A percentile compares a stretch with the other conserved stretches of the same genome.
These are phyloP conservation scores for Brevimyrus niger DNA, from an alignment of 2,113 vertebrate species.

Conservation along the genomic window DNA sequence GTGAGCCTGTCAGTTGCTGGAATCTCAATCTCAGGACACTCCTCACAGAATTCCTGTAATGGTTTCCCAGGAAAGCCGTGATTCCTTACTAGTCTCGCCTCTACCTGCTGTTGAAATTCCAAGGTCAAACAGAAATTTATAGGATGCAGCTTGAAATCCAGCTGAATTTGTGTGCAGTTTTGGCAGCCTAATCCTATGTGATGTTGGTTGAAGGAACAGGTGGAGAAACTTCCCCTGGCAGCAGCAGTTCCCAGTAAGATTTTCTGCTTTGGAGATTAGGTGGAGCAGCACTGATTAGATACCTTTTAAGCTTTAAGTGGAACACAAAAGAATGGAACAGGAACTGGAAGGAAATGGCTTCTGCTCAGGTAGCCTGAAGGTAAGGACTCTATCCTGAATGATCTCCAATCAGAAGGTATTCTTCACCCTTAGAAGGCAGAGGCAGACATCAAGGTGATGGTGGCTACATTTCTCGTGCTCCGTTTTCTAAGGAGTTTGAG, in stretches of 20 bases:
- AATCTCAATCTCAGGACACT: neutral
- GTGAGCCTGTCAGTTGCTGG: neutral
- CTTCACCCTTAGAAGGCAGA: neutral
- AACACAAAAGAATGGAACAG: neutral
- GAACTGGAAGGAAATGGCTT: neutral
- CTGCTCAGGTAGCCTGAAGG: neutral
- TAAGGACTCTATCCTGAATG: neutral
- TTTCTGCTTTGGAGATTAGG: neutral
- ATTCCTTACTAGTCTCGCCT: neutral
- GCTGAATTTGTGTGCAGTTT: neutral
- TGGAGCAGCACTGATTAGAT: neutral
- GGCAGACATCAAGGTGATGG: neutral
- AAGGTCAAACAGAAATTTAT: neutral
- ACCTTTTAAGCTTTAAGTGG: neutral
- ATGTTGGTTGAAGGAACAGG: neutral
- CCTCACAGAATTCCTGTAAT: neutral
- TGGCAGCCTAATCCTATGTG: neutral
- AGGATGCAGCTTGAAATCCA: neutral
- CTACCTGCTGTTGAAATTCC: neutral
- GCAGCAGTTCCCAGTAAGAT: neutral
- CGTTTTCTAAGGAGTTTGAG: neutral
- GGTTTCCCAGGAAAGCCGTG: neutral
- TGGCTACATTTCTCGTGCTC: neutral
- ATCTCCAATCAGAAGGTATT: neutral
- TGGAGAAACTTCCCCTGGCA: too few relatives aligned